Evolutionary conservation across 2,113 vertebrate species (phyloP).

Genomic region (Spheniscus mendiculus): DNA sequence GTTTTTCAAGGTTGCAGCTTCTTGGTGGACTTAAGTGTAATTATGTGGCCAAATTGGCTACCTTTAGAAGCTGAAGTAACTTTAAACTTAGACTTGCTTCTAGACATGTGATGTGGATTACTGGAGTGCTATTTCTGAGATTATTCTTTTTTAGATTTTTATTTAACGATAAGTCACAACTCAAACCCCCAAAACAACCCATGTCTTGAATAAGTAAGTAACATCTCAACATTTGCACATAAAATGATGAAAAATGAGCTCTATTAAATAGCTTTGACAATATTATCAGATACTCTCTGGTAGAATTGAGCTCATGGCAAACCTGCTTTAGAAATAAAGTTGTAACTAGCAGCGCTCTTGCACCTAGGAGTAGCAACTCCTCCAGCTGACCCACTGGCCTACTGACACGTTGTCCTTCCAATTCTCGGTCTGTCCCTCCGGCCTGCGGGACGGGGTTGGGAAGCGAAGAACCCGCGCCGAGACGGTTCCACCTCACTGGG

Average conservation of each 20-base stretch:
- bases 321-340: rapidly evolving
- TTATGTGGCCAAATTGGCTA: neutral
- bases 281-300: rapidly evolving
- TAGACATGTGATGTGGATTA: neutral
- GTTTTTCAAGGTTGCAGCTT: neutral
- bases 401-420: rapidly evolving
- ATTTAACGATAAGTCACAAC: neutral
- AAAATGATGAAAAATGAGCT: neutral
- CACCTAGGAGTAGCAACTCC: too few species aligned
- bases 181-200: too few species aligned
- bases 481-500: rapidly evolving
- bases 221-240: neutral
- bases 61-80: neutral
- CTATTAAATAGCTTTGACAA: rapidly evolving
- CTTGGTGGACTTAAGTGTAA: neutral
- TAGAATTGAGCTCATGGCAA: rapidly evolving
- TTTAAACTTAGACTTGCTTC: neutral
- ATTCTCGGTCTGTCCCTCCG: too few species aligned
- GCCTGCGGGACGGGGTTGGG: rapidly evolving
- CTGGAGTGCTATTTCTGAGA: too few species aligned
- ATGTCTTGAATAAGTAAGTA: rapidly evolving
- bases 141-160: too few species aligned
- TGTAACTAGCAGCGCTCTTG: rapidly evolving
- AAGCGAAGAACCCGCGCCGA: rapidly evolving
- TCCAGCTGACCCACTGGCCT: neutral